These are phyloP conservation scores for Corvus moneduloides DNA, from an alignment of 2,113 vertebrate species.

Conservation along the genomic window DNA sequence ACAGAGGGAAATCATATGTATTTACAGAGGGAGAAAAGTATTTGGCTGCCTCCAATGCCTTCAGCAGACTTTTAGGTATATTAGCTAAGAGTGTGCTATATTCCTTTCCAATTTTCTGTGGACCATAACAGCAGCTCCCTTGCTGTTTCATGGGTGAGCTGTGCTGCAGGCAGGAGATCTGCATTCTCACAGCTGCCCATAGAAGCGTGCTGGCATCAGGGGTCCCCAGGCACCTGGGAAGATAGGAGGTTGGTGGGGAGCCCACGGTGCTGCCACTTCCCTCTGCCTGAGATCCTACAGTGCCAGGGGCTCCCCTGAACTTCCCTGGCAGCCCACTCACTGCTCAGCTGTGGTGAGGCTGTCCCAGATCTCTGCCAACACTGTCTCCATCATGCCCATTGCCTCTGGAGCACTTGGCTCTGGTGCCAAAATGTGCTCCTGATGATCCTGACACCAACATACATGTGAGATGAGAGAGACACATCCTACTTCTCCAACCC, in stretches of 20 bases:
- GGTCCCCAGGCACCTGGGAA: background rate
- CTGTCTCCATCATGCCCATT: background rate
- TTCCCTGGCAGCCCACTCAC: background rate
- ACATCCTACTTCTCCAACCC: background rate
- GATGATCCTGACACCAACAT: background rate
- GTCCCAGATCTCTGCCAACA: background rate
- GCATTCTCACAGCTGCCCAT: accelerated
- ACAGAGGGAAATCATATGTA: background rate
- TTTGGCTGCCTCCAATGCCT: background rate
- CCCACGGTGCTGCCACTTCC: accelerated
- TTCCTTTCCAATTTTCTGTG: background rate
- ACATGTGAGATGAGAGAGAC: background rate
- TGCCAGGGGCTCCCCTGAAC: background rate
- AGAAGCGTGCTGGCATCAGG: background rate
- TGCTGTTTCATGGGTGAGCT: background rate
- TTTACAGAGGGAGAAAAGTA: background rate
- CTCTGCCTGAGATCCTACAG: accelerated
- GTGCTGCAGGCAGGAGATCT: background rate
- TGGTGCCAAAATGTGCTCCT: background rate
- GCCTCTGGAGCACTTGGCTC: accelerated
- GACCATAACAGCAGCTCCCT: background rate
- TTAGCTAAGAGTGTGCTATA: background rate
- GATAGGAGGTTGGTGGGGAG: background rate
- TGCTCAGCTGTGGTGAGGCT: background rate
- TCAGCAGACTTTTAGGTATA: background rate